Evolutionary conservation across 2,113 vertebrate genomes (phyloP).

Genomic region (Sciurus niger): DNA sequence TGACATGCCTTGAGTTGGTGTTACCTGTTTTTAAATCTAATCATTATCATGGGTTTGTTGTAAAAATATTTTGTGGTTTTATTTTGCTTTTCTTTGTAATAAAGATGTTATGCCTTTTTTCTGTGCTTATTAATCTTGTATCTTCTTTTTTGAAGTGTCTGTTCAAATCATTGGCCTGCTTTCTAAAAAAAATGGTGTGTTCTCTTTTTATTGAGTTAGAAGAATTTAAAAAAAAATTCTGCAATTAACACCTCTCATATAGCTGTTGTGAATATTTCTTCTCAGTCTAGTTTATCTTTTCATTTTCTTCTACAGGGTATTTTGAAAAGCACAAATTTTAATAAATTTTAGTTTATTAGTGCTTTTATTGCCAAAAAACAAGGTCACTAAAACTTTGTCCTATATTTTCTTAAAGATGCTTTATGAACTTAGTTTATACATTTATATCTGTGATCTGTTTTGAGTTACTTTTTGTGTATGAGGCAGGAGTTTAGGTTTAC

Average conservation of each 20-base stretch:
- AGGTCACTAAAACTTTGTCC: neutral
- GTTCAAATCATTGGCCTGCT: neutral
- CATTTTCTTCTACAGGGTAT: neutral
- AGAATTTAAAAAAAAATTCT: neutral
- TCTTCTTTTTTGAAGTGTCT: constrained; percentile 1
- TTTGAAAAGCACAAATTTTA: neutral
- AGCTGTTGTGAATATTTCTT: neutral
- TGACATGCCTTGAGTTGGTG: neutral
- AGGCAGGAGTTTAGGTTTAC: neutral
- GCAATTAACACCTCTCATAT: neutral
- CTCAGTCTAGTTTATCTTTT: neutral
- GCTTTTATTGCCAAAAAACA: constrained; percentile 24
- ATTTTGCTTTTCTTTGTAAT: neutral
- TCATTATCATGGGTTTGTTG: neutral
- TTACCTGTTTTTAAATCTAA: constrained; percentile 31
- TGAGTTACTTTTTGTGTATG: neutral
- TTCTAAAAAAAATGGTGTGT: neutral
- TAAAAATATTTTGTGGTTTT: constrained; percentile 13
- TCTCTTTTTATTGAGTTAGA: neutral
- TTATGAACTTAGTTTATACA: constrained; percentile 31
- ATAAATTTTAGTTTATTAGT: neutral
- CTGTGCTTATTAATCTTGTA: neutral
- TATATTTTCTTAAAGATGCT: neutral
- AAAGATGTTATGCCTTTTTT: constrained; percentile 38
- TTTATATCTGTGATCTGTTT: neutral